Evolutionary conservation across 2,888 invertebrate genomes (phyloP).

Genomic region (Catocala fraxini): DNA sequence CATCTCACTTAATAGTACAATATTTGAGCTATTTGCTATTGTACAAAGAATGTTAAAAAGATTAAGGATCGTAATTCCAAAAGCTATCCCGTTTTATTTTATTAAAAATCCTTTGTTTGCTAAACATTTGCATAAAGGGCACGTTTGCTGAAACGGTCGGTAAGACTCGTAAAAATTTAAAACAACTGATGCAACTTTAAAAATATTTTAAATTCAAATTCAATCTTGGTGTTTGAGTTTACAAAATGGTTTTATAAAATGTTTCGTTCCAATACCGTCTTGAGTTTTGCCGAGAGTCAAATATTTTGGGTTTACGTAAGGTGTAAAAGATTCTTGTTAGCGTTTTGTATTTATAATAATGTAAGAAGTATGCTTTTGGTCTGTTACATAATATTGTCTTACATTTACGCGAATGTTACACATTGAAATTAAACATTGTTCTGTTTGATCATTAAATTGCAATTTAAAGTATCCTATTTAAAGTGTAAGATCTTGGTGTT

Average conservation of each 20-base stretch:
- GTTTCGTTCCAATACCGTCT: slow-evolving; percentile 9
- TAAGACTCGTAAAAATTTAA: slow-evolving; percentile 23
- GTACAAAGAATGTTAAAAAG: neutral
- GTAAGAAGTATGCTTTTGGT: no score
- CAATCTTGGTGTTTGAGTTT: slow-evolving; percentile 11
- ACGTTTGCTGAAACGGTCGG: slow-evolving; percentile 3
- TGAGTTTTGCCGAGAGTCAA: neutral
- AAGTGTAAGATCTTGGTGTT: no score
- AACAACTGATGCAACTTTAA: slow-evolving; percentile 26
- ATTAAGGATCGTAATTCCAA: neutral
- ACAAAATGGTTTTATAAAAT: slow-evolving; percentile 15
- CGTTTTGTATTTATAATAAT: no score
- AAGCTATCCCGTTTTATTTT: slow-evolving; percentile 1
- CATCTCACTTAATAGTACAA: neutral
- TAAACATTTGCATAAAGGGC: slow-evolving; percentile 8
- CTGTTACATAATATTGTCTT: neutral
- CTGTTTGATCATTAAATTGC: no score
- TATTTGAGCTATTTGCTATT: neutral
- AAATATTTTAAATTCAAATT: slow-evolving; percentile 26
- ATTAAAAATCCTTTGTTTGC: neutral
- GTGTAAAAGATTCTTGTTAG: no score
- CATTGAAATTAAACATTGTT: no score
- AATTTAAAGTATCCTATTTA: no score
- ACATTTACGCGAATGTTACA: no score
- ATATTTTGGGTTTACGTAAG: neutral